Conservation (phyloP, 2,113 vertebrate species). For the Cebus imitator region DNA sequence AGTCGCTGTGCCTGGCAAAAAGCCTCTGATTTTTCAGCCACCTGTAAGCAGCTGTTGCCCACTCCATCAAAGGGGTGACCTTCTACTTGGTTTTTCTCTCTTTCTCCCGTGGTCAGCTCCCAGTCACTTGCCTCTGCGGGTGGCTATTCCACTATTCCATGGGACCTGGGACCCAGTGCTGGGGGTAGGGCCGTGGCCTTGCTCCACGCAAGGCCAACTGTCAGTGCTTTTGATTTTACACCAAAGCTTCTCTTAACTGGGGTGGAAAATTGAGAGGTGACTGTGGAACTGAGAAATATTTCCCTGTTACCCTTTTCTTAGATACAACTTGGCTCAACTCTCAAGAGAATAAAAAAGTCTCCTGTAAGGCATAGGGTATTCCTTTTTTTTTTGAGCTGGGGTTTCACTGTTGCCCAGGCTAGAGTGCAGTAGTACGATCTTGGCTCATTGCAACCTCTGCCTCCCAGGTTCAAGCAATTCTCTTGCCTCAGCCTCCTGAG, state of each 20-base stretch:
- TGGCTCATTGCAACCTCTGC: not conserved
- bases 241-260: not conserved
- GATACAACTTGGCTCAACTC: not conserved
- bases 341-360: not conserved
- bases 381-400: not conserved
- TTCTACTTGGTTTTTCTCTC: not conserved
- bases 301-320: not conserved
- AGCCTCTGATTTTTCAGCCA: not conserved
- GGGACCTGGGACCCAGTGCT: not conserved
- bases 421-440: not conserved
- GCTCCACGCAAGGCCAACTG: accelerated
- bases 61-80: not conserved
- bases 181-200: not conserved
- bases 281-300: not conserved
- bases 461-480: not conserved
- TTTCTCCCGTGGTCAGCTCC: not conserved
- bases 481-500: not conserved
- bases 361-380: not conserved
- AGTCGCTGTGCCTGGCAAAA: not conserved
- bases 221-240: not conserved
- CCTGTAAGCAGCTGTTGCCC: not conserved
- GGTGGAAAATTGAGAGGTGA: conserved; percentile 39
- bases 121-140: not conserved
- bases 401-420: not conserved
- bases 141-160: not conserved